phyloP scores from a whole-genome alignment of 2,797 vertebrate genomes.

The Anguilla pacifica region DNA sequence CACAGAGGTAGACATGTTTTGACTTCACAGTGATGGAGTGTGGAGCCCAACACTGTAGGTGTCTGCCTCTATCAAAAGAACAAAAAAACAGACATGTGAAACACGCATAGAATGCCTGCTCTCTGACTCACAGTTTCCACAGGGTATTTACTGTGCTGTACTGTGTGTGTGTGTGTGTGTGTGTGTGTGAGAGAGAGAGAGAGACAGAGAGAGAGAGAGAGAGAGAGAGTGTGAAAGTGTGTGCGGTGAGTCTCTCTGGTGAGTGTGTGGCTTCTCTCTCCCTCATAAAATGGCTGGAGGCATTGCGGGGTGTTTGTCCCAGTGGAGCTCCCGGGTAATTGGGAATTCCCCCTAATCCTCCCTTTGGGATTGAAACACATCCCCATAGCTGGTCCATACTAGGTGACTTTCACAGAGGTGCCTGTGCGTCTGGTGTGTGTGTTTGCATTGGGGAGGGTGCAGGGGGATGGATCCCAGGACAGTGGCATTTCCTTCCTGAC shows the following conservation, averaged over 20 bases:
- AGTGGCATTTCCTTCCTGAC: conserved; percentile 27
- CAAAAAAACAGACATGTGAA: neutral
- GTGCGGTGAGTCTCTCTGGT: neutral
- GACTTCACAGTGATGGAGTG: neutral
- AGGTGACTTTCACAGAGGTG: conserved; percentile 5
- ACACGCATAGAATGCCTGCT: neutral
- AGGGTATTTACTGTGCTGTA: neutral
- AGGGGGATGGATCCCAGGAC: neutral
- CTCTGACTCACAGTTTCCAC: neutral
- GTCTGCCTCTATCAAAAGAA: neutral
- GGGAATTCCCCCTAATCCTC: neutral
- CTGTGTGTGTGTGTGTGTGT: neutral
- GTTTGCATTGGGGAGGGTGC: neutral
- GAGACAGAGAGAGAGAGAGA: no score
- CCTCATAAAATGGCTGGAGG: neutral
- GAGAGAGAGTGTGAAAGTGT: neutral
- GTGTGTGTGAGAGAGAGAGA: neutral
- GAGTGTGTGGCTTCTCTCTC: neutral
- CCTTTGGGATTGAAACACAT: neutral
- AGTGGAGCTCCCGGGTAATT: conserved; percentile 21
- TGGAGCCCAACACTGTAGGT: neutral
- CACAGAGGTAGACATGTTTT: neutral
- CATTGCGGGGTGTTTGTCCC: neutral
- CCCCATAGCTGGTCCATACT: neutral
- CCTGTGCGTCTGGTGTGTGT: neutral